Percentiles rank a stretch among this genome's conserved stretches.
Conservation (phyloP, 2,888 invertebrate species). For the Morpho helenor region DNA sequence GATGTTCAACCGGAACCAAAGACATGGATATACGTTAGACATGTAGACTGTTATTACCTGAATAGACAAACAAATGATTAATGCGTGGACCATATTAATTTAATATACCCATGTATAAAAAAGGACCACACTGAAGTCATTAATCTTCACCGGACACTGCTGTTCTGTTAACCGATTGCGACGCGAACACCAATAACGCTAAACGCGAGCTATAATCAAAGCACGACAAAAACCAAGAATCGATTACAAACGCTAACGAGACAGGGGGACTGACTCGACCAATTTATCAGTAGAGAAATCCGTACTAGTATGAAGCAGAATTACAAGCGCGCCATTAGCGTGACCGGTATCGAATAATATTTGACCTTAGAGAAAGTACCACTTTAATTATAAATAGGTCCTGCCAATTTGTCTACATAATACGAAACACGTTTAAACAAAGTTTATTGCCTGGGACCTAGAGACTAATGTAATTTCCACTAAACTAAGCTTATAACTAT, state of each 20-base stretch:
- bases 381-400: slow-evolving; percentile 62
- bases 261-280: slow-evolving; percentile 36
- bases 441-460: slow-evolving; percentile 43
- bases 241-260: slow-evolving; percentile 43
- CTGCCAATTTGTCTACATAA: slow-evolving; percentile 24
- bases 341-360: slow-evolving; percentile 48
- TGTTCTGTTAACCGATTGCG: slow-evolving; percentile 24
- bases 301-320: slow-evolving; percentile 51
- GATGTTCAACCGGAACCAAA: too few relatives aligned
- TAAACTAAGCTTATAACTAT: too few relatives aligned
- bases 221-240: slow-evolving; percentile 30
- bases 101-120: slow-evolving; percentile 17
- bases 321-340: slow-evolving; percentile 41
- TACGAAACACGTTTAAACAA: too few relatives aligned
- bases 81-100: slow-evolving; percentile 15
- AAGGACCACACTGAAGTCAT: slow-evolving; percentile 22
- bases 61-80: slow-evolving; percentile 8
- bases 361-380: slow-evolving; percentile 59
- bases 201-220: slow-evolving; percentile 25
- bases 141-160: slow-evolving; percentile 22
- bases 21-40: too few relatives aligned
- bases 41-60: not conserved
- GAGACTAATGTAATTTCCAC: slow-evolving; percentile 36
- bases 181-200: slow-evolving; percentile 24
- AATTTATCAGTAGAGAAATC: slow-evolving; percentile 49